Conservation (phyloP, 2,113 vertebrate genomes). For the Grus americana region DNA sequence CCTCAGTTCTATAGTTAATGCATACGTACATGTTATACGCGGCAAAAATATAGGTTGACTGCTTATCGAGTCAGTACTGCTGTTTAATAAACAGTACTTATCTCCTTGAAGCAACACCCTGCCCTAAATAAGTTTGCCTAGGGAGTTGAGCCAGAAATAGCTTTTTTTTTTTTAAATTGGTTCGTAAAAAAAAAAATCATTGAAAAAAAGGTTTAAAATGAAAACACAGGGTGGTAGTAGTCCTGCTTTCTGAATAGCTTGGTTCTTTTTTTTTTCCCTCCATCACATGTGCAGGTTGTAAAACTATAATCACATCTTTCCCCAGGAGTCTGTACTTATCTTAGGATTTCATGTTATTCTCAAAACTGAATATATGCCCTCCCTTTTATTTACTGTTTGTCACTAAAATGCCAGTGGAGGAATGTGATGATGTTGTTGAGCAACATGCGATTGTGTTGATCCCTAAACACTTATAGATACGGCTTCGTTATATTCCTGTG, state of each 20-base stretch:
- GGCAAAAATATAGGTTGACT: background rate
- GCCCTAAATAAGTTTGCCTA: conserved; percentile 33
- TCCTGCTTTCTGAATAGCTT: background rate
- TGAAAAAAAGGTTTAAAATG: background rate
- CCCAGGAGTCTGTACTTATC: background rate
- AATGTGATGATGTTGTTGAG: background rate
- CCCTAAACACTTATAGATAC: background rate
- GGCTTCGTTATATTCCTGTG: background rate
- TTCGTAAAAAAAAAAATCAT: background rate
- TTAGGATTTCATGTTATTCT: background rate
- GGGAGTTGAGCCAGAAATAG: conserved; percentile 31
- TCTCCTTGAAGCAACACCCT: conserved; percentile 51
- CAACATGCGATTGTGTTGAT: background rate
- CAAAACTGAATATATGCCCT: background rate
- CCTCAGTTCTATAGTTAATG: background rate
- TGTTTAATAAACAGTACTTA: conserved; percentile 54
- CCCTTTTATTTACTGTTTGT: background rate
- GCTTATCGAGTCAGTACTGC: conserved; percentile 5
- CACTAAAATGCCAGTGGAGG: background rate
- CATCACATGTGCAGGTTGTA: background rate
- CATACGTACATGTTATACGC: accelerated
- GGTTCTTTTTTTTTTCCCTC: background rate
- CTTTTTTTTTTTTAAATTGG: background rate
- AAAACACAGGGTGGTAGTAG: background rate
- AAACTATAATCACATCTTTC: background rate